These are phyloP conservation scores for Gandaritis pyraliata DNA, from an alignment of 2,888 invertebrate genomes.

Conservation along the genomic window DNA sequence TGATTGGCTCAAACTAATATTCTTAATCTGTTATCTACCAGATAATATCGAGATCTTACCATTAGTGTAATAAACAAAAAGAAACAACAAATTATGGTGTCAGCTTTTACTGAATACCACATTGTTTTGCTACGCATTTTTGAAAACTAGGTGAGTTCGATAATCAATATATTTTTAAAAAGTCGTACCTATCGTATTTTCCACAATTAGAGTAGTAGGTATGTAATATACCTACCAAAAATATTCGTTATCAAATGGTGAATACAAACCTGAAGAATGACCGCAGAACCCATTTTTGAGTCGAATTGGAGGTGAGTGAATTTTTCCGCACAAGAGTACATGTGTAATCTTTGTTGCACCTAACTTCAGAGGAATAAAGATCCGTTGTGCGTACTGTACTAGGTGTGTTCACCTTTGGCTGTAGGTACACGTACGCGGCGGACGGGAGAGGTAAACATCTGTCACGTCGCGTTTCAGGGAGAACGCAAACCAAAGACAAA, in stretches of 20 bases:
- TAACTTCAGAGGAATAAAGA: too few species aligned
- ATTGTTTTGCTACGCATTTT: not conserved
- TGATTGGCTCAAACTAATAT: slow-evolving; percentile 23
- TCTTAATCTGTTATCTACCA: slow-evolving; percentile 20
- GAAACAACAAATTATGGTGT: slow-evolving; percentile 1
- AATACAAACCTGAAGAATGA: too few species aligned
- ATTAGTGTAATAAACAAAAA: slow-evolving; percentile 4
- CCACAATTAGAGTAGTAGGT: too few species aligned
- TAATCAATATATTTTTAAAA: not conserved
- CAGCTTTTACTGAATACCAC: not conserved
- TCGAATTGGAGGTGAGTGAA: too few species aligned
- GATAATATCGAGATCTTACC: slow-evolving; percentile 13
- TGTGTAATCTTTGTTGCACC: too few species aligned
- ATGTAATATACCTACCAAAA: too few species aligned
- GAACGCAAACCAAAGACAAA: too few species aligned
- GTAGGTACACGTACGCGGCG: slow-evolving; percentile 14
- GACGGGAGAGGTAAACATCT: slow-evolving; percentile 41
- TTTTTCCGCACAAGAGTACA: too few species aligned
- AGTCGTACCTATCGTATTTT: not conserved
- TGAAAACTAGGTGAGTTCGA: not conserved
- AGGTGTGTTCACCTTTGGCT: slow-evolving; percentile 20
- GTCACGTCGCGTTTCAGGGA: slow-evolving; percentile 32
- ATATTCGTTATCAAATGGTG: too few species aligned
- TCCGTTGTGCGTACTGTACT: too few species aligned
- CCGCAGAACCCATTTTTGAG: too few species aligned